Base-by-base conservation (phyloP, 2,888 invertebrate genomes). In the Leistus spinibarbis region DNA sequence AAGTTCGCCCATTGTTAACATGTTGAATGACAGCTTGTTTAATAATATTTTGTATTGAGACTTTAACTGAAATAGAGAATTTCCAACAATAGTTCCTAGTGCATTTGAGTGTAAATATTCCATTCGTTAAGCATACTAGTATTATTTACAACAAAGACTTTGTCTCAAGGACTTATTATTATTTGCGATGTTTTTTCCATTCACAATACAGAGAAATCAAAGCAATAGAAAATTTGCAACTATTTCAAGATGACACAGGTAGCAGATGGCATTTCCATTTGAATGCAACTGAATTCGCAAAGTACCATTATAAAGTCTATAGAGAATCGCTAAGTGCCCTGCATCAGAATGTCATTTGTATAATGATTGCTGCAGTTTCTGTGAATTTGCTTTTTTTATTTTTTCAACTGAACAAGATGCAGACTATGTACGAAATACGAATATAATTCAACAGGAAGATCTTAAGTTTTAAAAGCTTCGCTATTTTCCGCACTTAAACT, bases 261-360 rank as follows among this genome's bases (percentile, higher is more conserved):
- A 17, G 1, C 13, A 10, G 7, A 19, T 10, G 60, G n/a, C n/a
- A n/a, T 40, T 57, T 57, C 17, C 57, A 57, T 57, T 57, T 4
- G 57, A 22, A 17, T 64, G 20, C 20, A 20, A n/a, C 3, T 23
- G 64, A 56, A 63, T 27, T 70, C 57, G 2, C 23, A 53, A 70
- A 70, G 70, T 71, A 23, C 71, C 71, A 64, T 71, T 71, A 71
- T n/a, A 71, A 71, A 10, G 22, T 70, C 62, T 54, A 53, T 17
- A 53, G 69, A 2, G 62, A 53, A 69, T 62, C 69, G 24, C 62
- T 71, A 71, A 71, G 71, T 71, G 71, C 54, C 71, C 65, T 74
- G 74, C 62, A 74, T 74, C 74, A 74, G 74, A 74, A 74, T 62
- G 67, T 74, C 74, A 23, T 74, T 74, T 74, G 74, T 74, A 74